Evolutionary conservation across 1,140 invertebrate genomes (phyloP).

Genomic region (Drosophila hydei): DNA sequence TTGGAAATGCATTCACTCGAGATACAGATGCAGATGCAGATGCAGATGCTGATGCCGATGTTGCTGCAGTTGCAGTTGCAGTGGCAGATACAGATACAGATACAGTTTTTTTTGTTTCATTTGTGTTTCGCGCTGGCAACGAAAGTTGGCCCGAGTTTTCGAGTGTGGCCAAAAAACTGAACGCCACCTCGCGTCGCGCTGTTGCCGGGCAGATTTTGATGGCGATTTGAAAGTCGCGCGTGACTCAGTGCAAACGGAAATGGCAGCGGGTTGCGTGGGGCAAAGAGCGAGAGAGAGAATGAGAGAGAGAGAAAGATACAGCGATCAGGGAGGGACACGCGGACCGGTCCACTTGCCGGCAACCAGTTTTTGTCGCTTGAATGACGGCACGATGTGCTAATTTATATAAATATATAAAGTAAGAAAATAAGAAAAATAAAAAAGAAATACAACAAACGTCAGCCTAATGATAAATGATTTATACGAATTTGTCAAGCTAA

Average conservation of each 20-base stretch:
- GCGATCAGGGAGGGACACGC: background rate
- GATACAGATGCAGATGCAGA: conserved; percentile 16
- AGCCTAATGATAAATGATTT: conserved; percentile 67
- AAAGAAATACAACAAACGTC: conserved; percentile 21
- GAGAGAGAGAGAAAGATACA: too few relatives aligned
- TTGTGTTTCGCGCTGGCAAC: conserved; percentile 19
- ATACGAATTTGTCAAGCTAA: conserved; percentile 59
- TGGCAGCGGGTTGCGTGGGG: background rate
- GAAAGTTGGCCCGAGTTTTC: conserved; percentile 35
- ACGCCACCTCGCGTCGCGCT: conserved; percentile 46
- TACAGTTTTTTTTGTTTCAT: conserved; percentile 10
- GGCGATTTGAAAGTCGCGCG: conserved; percentile 72
- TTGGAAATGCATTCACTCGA: conserved; percentile 43
- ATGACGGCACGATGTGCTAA: conserved; percentile 50
- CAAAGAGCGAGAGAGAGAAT: background rate
- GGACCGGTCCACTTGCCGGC: conserved; percentile 48
- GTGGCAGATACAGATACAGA: too few relatives aligned
- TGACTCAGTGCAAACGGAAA: conserved; percentile 57
- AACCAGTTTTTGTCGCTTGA: conserved; percentile 63
- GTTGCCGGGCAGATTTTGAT: conserved; percentile 65
- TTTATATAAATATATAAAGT: conserved; percentile 27
- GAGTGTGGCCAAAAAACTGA: conserved; percentile 23
- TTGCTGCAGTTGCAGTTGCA: conserved; percentile 9
- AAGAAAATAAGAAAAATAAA: background rate
- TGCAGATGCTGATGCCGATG: conserved; percentile 7